Evolutionary conservation across 2,797 vertebrate species (phyloP).

Genomic region (Sebastiscus tertius): DNA sequence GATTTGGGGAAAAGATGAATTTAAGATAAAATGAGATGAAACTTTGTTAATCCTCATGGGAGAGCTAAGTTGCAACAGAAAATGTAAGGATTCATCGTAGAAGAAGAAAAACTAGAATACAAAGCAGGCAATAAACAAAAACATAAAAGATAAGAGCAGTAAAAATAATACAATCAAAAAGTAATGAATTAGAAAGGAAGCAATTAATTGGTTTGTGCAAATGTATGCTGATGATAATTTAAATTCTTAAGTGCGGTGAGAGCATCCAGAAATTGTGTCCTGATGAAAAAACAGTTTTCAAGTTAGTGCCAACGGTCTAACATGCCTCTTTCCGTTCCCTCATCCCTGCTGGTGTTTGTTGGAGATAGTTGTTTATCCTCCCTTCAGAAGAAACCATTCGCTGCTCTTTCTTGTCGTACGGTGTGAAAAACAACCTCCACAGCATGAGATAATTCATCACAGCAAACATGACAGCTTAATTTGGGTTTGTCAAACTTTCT

Average conservation of each 20-base stretch:
- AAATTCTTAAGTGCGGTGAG: neutral
- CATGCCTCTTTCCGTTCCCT: neutral
- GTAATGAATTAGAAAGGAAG: neutral
- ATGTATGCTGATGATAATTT: conserved; percentile 20
- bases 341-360: conserved; percentile 16
- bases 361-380: conserved; percentile 14
- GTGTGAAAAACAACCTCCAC: conserved; percentile 12
- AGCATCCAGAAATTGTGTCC: conserved; percentile 13
- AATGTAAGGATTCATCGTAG: neutral
- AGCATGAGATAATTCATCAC: conserved; percentile 44
- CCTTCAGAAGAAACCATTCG: neutral
- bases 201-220: conserved; percentile 31
- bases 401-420: neutral
- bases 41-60: conserved; percentile 2
- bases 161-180: neutral
- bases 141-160: neutral
- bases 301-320: neutral
- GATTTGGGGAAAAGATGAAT: conserved; percentile 13
- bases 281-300: neutral
- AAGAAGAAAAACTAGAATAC: neutral
- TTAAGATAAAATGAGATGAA: conserved; percentile 8
- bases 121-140: neutral
- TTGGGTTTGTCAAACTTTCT: conserved; percentile 49
- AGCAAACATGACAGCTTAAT: conserved; percentile 53
- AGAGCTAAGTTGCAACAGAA: neutral